A percentile compares a stretch with the other conserved stretches of the same genome.
phyloP scores from a whole-genome alignment of 1,140 invertebrate genomes.

The Drosophila punjabiensis region DNA sequence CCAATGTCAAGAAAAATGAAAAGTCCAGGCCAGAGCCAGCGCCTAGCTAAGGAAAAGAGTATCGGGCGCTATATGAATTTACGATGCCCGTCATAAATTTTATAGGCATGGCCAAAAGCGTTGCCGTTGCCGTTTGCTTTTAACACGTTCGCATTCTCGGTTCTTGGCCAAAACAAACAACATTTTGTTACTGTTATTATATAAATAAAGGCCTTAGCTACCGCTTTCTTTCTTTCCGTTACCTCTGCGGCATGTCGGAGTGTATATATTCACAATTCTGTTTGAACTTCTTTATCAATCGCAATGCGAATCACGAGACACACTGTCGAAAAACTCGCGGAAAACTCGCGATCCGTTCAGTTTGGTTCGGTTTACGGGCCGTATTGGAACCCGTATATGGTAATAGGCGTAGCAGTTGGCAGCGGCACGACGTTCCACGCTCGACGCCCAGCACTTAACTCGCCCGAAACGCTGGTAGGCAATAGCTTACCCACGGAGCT shows the following conservation, averaged over 20 bases:
- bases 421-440: conserved; percentile 40
- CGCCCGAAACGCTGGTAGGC: conserved; percentile 1
- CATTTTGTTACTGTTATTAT: conserved; percentile 37
- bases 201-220: conserved; percentile 59
- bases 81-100: conserved; percentile 75
- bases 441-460: conserved; percentile 41
- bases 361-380: conserved; percentile 5
- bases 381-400: not conserved
- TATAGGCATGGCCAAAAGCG: conserved; percentile 53
- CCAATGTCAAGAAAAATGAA: conserved; percentile 66
- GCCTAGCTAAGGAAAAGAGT: conserved; percentile 4
- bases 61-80: conserved; percentile 53
- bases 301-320: conserved; percentile 65
- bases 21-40: conserved; percentile 19
- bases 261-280: conserved; percentile 22
- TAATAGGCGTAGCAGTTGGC: conserved; percentile 1
- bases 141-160: conserved; percentile 69
- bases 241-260: conserved; percentile 73
- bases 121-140: conserved; percentile 10
- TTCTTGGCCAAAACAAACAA: conserved; percentile 69
- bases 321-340: conserved; percentile 27
- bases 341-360: conserved; percentile 30
- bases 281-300: conserved; percentile 65
- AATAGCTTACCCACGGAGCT: conserved; percentile 6
- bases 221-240: conserved; percentile 43